Conservation (phyloP, 2,888 invertebrate genomes). For the Eupithecia vulgata region DNA sequence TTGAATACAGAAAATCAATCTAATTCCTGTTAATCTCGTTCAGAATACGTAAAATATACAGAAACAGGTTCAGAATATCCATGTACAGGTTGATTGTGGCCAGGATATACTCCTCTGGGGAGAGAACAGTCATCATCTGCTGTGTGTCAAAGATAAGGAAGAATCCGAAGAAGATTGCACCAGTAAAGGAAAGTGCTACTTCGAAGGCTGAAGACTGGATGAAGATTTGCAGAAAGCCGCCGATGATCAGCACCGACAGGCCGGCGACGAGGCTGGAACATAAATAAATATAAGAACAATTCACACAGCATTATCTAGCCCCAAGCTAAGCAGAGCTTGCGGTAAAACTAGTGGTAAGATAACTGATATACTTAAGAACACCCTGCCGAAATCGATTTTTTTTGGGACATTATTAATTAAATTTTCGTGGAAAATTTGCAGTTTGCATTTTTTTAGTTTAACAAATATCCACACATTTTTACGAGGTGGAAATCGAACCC, state of each 20-base stretch:
- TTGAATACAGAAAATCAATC: constrained; percentile 6
- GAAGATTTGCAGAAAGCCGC: constrained; percentile 89
- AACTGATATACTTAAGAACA: too few relatives aligned
- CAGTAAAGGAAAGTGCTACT: constrained; percentile 87
- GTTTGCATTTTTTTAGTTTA: too few relatives aligned
- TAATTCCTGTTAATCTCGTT: constrained; percentile 84
- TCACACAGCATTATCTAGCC: neutral
- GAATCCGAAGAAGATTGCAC: constrained; percentile 90
- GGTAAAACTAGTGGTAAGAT: too few relatives aligned
- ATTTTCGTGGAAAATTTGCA: too few relatives aligned
- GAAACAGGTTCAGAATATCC: constrained; percentile 93
- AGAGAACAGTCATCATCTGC: constrained; percentile 90
- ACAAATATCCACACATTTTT: too few relatives aligned
- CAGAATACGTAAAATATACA: constrained; percentile 90
- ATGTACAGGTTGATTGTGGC: constrained; percentile 94
- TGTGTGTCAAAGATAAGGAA: constrained; percentile 94
- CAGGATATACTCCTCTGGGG: constrained; percentile 94
- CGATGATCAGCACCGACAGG: constrained; percentile 87
- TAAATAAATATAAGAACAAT: neutral
- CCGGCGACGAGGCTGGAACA: constrained; percentile 86
- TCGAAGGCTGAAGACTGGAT: constrained; percentile 89
- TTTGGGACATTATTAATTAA: too few relatives aligned
- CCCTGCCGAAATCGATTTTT: too few relatives aligned
- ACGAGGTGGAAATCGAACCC: too few relatives aligned
- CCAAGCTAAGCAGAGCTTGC: too few relatives aligned